A percentile compares a stretch with the other conserved stretches of the same genome.
phyloP scores from a whole-genome alignment of 2,797 vertebrate genomes.

The Thaleichthys pacificus region DNA sequence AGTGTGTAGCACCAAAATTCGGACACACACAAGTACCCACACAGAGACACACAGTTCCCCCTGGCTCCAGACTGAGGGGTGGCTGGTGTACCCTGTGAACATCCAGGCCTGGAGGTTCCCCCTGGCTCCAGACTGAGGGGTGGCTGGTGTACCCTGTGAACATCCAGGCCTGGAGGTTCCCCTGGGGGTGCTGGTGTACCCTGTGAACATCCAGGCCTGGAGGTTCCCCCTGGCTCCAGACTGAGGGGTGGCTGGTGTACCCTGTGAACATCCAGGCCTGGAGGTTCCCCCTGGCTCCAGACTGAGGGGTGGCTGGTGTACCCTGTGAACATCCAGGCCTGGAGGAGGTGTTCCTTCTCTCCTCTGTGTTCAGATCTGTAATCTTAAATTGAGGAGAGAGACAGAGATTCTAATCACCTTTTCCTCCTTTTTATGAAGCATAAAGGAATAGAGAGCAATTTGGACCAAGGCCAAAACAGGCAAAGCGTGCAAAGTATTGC shows the following conservation, averaged over 20 bases:
- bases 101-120: constrained; percentile 44
- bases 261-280: constrained; percentile 52
- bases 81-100: constrained; percentile 57
- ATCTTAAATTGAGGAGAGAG: constrained; percentile 71
- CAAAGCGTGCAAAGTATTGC: constrained; percentile 71
- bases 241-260: constrained; percentile 47
- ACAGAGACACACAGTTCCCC: constrained; percentile 34
- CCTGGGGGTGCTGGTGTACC: constrained; percentile 48
- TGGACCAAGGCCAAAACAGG: constrained; percentile 73
- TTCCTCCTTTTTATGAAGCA: constrained; percentile 66
- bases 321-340: constrained; percentile 51
- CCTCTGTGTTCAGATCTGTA: constrained; percentile 73
- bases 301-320: constrained; percentile 46
- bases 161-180: constrained; percentile 45
- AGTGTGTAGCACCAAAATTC: neutral
- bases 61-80: constrained; percentile 48
- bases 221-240: constrained; percentile 49
- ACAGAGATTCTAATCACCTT: constrained; percentile 77
- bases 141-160: constrained; percentile 58
- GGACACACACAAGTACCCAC: constrained; percentile 39
- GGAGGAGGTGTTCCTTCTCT: constrained; percentile 68
- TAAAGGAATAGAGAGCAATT: constrained; percentile 70
- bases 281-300: constrained; percentile 51
- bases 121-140: constrained; percentile 49
- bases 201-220: constrained; percentile 53